A percentile compares a stretch with the other conserved stretches of the same genome.
These are phyloP conservation scores for Montipora cactus DNA, from an alignment of 64 coral and sea anemone genomes.

Conservation along the genomic window DNA sequence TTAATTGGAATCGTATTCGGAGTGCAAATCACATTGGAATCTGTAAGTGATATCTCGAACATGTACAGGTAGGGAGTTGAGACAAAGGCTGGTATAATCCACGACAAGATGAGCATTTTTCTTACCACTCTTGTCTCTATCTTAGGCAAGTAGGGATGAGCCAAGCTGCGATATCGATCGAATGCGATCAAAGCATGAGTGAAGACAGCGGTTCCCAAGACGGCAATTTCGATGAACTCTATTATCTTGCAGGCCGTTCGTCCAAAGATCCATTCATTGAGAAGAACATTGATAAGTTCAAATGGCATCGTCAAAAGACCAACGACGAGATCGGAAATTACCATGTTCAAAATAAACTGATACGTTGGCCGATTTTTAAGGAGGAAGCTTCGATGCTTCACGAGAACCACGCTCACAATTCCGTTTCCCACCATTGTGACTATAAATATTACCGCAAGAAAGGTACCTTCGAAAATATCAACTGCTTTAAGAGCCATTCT, in stretches of 20 bases:
- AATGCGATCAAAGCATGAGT: slow-evolving; percentile 58
- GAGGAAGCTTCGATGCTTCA: not conserved
- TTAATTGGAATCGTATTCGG: slow-evolving; percentile 25
- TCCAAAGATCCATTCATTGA: slow-evolving; percentile 42
- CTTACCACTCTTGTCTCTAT: slow-evolving; percentile 15
- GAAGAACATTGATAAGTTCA: slow-evolving; percentile 29
- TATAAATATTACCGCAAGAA: not conserved
- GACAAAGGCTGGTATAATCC: slow-evolving; percentile 35
- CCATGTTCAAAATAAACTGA: slow-evolving; percentile 67
- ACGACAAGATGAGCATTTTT: slow-evolving; percentile 26
- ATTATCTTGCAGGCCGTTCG: slow-evolving; percentile 45
- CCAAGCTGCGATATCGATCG: slow-evolving; percentile 54
- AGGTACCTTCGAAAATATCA: not conserved
- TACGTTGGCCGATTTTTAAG: slow-evolving; percentile 30
- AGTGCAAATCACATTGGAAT: not conserved
- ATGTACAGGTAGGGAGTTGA: slow-evolving; percentile 35
- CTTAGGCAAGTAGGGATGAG: slow-evolving; percentile 29
- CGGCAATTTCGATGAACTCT: slow-evolving; percentile 53
- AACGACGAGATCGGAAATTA: slow-evolving; percentile 49
- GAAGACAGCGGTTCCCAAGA: slow-evolving; percentile 27
- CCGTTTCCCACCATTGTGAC: slow-evolving; percentile 17
- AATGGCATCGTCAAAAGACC: slow-evolving; percentile 37
- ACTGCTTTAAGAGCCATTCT: not conserved
- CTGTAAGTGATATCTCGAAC: not conserved
- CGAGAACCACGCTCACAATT: not conserved